Evolutionary conservation across 2,888 invertebrate genomes (phyloP), one percentile per base, ranked within the genome.

Genomic region (Portevinia maculata): DNA sequence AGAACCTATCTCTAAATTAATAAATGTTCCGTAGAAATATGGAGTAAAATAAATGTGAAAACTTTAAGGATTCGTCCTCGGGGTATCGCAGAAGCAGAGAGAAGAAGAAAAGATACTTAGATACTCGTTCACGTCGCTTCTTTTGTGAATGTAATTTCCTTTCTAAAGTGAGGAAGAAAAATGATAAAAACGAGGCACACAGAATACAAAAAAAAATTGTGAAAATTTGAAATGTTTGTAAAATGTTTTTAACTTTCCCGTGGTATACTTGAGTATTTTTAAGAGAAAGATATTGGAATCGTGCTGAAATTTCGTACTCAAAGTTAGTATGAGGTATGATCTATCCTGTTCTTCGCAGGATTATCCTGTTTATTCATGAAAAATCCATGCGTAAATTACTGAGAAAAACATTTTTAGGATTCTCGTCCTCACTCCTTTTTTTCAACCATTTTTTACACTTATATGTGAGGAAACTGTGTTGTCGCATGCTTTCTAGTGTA

Each of bases 111-210:
- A 59, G 59, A 70, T 67, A 65, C 79, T 75, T 46, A 39, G 64
- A 70, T 70, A 69, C 71, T 71, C 60, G 70, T 70, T 70, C 64
- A 64, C 59, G 50, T 76, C 64, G 37, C 34, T 60, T 67, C 71
- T 53, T 76, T 83, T 83, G 81, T 76, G 76, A 76, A 71, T 76
- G 81, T 76, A 76, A 83, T 76, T 76, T 76, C 71, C 76, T 83
- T 76, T 76, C n/a, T 6, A 65, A 60, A 34, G 41, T 39, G 53
- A 34, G 53, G 75, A 59, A 71, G 83, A 76, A 71, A 76, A 71
- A 64, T 65, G 30, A 71, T 65, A 73, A 83, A 41, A 60, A 60
- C 46, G 70, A 59, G 65, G 65, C 64, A 75, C 41, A 39, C 11
- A 24, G 15, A 4, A 69, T 13, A 59, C n/a, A 74, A 15, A 24